phyloP scores from a whole-genome alignment of 2,888 invertebrate genomes.

The Hydrotaea diabolus region DNA sequence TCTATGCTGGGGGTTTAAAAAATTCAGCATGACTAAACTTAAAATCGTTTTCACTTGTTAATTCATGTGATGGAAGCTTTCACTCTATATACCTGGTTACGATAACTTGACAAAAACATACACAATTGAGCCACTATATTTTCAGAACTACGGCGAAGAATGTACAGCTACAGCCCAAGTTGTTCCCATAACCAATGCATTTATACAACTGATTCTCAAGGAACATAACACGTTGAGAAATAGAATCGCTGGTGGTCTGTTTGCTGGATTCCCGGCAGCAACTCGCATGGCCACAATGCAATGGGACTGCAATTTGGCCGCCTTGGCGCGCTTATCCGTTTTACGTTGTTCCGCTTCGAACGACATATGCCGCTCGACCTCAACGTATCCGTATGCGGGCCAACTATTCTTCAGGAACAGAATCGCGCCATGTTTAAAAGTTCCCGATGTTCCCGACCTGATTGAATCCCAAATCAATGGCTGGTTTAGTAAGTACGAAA shows the following conservation, averaged over 20 bases:
- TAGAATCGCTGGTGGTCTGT: neutral
- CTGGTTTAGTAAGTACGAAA: neutral
- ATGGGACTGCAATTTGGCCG: constrained; percentile 74
- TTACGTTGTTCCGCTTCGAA: neutral
- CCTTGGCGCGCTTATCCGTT: constrained; percentile 66
- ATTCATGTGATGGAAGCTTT: no score
- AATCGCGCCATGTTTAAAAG: neutral
- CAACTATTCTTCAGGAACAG: neutral
- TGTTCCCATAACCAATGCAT: neutral
- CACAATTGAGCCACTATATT: neutral
- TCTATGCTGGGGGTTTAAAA: no score
- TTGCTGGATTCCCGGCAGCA: constrained; percentile 63
- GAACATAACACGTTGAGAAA: neutral
- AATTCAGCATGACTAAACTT: no score
- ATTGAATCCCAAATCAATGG: neutral
- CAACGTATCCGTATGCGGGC: neutral
- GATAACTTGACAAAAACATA: no score
- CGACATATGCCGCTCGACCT: neutral
- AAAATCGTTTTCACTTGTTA: no score
- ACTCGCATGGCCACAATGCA: constrained; percentile 75
- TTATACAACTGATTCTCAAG: neutral
- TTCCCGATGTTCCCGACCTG: neutral
- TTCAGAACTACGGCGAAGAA: neutral
- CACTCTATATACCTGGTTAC: no score
- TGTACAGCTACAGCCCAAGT: neutral